Evolutionary conservation across 2,113 vertebrate species (phyloP).

Genomic region (Smithornis capensis): DNA sequence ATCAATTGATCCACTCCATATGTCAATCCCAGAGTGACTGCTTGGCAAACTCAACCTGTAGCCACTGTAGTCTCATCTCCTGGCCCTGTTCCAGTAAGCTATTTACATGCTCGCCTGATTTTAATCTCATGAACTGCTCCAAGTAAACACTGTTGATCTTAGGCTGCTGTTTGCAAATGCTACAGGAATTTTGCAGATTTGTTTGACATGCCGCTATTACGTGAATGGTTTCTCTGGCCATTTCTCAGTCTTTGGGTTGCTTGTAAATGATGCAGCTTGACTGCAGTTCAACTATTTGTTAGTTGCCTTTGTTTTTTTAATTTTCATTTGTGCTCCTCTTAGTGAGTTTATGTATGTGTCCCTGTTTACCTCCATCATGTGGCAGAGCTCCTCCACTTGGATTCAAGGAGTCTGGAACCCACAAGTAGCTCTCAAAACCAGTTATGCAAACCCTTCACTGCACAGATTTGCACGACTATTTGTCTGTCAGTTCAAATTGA

Average conservation of each 20-base stretch:
- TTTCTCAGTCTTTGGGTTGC: neutral
- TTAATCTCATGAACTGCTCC: neutral
- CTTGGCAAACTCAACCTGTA: neutral
- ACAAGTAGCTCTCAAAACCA: neutral
- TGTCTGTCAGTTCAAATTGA: neutral
- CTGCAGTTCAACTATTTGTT: constrained; percentile 29
- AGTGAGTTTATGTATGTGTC: neutral
- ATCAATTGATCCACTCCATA: neutral
- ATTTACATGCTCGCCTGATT: neutral
- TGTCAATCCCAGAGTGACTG: fast-evolving
- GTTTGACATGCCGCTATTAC: neutral
- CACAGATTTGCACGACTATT: neutral
- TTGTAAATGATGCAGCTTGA: constrained; percentile 4
- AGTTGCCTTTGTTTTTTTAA: neutral
- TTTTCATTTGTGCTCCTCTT: neutral
- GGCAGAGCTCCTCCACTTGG: neutral
- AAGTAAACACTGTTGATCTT: neutral
- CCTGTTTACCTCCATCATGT: neutral
- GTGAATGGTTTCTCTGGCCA: neutral
- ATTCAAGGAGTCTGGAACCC: neutral
- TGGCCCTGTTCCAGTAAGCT: neutral
- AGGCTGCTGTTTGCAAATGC: neutral
- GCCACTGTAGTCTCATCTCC: neutral
- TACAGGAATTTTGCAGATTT: neutral
- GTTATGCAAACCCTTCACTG: neutral